Evolutionary conservation across 2,888 invertebrate genomes (phyloP).

Genomic region (Spodoptera littoralis): DNA sequence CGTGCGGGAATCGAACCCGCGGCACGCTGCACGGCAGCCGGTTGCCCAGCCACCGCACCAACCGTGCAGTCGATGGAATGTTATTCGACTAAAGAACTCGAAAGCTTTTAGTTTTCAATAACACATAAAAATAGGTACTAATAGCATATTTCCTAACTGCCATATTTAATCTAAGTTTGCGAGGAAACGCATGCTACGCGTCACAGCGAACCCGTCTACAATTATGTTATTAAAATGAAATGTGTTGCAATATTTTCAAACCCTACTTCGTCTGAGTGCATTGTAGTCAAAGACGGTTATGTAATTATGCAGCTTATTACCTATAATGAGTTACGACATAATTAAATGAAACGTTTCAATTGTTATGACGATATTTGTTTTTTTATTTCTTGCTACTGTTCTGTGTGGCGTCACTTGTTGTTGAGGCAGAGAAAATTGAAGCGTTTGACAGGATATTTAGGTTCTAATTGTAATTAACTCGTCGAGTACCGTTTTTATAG

Average conservation of each 20-base stretch:
- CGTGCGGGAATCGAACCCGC: too few species aligned
- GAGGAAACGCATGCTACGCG: constrained; percentile 14
- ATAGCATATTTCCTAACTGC: constrained; percentile 11
- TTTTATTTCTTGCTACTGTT: constrained; percentile 3
- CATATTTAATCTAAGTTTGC: background rate
- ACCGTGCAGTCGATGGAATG: too few species aligned
- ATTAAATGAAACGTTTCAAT: constrained; percentile 33
- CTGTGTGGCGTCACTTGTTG: too few species aligned
- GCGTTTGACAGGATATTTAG: too few species aligned
- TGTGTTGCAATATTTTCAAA: constrained; percentile 62
- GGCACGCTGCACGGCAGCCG: too few species aligned
- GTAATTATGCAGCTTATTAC: constrained; percentile 36
- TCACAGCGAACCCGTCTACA: constrained; percentile 27
- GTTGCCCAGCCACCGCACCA: too few species aligned
- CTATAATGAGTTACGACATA: constrained; percentile 9
- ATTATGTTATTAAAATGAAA: constrained; percentile 63
- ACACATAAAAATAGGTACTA: constrained; percentile 1
- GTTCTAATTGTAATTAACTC: too few species aligned
- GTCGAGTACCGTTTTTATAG: too few species aligned
- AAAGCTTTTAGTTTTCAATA: too few species aligned
- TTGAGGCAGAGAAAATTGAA: too few species aligned
- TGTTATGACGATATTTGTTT: constrained; percentile 8
- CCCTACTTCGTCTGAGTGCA: constrained; percentile 51
- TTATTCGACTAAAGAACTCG: too few species aligned
- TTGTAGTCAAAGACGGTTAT: constrained; percentile 50